These are phyloP conservation scores for Cebidichthys violaceus DNA, from an alignment of 2,113 vertebrate species.

Conservation along the genomic window DNA sequence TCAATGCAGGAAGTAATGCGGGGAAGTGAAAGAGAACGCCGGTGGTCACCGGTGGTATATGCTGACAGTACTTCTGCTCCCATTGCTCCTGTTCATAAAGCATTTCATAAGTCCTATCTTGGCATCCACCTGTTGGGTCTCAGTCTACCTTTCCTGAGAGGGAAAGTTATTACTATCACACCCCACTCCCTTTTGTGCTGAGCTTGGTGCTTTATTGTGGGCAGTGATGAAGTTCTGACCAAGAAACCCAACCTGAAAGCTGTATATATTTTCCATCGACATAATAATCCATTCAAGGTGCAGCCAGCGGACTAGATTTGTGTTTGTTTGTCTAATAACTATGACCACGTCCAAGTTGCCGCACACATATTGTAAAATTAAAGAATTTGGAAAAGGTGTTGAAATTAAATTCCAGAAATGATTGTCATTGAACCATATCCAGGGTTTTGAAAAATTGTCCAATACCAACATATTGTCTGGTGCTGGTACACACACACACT, in stretches of 20 bases:
- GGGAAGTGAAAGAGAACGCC: neutral
- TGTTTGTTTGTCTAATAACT: conserved; percentile 3
- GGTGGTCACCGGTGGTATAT: neutral
- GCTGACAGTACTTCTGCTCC: neutral
- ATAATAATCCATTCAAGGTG: conserved; percentile 13
- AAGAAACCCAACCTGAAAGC: conserved; percentile 10
- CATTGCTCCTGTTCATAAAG: neutral
- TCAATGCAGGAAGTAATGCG: neutral
- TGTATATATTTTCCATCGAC: conserved; percentile 3
- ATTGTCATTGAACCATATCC: neutral
- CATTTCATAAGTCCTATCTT: neutral
- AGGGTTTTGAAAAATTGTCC: neutral
- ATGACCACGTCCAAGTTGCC: neutral
- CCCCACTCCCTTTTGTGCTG: conserved; percentile 21
- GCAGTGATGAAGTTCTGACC: conserved; percentile 35
- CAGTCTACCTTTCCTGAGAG: neutral
- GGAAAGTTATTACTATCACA: neutral
- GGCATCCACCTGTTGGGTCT: neutral
- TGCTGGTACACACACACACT: neutral
- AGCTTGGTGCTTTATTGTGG: conserved; percentile 20
- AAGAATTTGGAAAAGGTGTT: neutral
- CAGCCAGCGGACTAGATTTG: neutral
- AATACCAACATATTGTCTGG: neutral
- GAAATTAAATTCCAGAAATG: neutral
- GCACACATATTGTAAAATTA: neutral